These are phyloP conservation scores for Trididemnum clinides DNA, from an alignment of 23 tunicate genomes.

Conservation along the genomic window DNA sequence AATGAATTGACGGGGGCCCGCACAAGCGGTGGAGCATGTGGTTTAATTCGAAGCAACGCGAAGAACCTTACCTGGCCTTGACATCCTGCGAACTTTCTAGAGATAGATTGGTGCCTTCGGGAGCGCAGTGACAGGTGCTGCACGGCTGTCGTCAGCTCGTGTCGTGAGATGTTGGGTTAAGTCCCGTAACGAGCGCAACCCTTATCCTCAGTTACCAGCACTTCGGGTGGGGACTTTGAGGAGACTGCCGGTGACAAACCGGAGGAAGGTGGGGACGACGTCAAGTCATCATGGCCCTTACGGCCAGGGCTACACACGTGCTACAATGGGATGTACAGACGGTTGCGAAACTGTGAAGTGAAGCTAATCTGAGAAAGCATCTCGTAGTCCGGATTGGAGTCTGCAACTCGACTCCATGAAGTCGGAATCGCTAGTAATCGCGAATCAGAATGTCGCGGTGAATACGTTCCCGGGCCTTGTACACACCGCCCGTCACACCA, in stretches of 20 bases:
- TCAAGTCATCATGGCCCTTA: not conserved
- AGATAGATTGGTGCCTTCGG: not conserved
- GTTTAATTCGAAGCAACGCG: constrained; percentile 17
- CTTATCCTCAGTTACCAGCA: not conserved
- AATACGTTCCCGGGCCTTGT: not conserved
- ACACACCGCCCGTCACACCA: not conserved
- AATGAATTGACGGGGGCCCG: constrained; percentile 13
- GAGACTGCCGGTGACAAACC: not conserved
- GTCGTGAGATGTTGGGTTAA: constrained; percentile 7
- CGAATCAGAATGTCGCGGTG: not conserved
- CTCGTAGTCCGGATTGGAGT: not conserved
- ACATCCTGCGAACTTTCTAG: not conserved
- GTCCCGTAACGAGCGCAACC: constrained; percentile 21
- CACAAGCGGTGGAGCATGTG: constrained; percentile 19
- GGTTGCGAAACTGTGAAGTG: not conserved
- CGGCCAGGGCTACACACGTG: not conserved
- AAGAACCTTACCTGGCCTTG: constrained; percentile 12
- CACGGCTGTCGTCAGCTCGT: constrained; percentile 8
- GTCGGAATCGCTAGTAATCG: not conserved
- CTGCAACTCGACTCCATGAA: not conserved
- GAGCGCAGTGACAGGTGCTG: not conserved
- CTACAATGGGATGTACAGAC: not conserved
- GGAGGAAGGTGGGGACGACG: not conserved
- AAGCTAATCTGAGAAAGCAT: not conserved
- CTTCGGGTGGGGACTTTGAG: not conserved